Conservation (phyloP, 2,113 vertebrate genomes). For the Leucopsar rothschildi region DNA sequence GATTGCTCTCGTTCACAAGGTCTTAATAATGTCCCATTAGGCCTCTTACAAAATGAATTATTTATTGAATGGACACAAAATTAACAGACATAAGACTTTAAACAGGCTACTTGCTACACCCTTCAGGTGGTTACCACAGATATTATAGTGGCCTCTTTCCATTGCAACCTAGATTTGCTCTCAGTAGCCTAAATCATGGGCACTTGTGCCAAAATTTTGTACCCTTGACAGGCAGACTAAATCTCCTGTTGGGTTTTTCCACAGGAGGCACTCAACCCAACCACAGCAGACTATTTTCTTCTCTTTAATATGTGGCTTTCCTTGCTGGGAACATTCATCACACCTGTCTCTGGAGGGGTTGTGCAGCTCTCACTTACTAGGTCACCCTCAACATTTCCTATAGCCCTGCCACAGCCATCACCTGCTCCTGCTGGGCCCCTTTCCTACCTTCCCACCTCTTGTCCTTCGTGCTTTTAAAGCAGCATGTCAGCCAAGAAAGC, state of each 20-base stretch:
- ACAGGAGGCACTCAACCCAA: not conserved
- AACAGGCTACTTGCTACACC: not conserved
- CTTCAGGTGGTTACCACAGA: not conserved
- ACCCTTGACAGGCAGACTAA: not conserved
- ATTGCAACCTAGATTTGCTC: not conserved
- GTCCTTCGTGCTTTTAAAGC: not conserved
- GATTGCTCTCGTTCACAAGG: accelerated
- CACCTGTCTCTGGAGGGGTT: not conserved
- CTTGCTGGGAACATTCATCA: not conserved
- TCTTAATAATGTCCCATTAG: no score
- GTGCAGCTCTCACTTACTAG: not conserved
- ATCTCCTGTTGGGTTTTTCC: not conserved
- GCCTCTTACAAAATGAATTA: not conserved
- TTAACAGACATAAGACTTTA: not conserved
- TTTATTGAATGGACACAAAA: not conserved
- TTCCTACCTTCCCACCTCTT: not conserved
- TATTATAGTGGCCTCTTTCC: not conserved
- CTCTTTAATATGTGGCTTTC: not conserved
- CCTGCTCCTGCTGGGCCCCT: not conserved
- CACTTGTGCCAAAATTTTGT: not conserved
- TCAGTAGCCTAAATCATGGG: not conserved
- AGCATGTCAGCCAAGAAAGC: not conserved
- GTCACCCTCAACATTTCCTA: not conserved
- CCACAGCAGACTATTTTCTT: not conserved
- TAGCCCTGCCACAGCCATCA: not conserved